A percentile compares a stretch with the other conserved stretches of the same genome.
These are phyloP conservation scores for Ceratotherium simum DNA, from an alignment of 2,113 vertebrate genomes.

Conservation along the genomic window DNA sequence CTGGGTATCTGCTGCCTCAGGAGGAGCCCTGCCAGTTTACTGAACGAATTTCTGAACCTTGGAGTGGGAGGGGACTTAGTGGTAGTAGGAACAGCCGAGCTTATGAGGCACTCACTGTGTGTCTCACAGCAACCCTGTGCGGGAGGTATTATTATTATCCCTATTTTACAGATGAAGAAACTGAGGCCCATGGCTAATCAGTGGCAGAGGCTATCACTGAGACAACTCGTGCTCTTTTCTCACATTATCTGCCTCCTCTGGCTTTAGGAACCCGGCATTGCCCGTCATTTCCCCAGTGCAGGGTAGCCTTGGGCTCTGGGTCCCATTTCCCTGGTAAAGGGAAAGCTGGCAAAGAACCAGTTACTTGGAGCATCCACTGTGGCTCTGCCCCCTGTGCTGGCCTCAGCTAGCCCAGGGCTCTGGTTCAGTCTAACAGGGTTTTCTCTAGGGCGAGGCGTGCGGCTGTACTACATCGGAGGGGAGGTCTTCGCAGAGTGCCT, in stretches of 20 bases:
- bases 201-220: not conserved
- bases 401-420: not conserved
- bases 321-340: not conserved
- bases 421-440: not conserved
- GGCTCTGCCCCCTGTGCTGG: not conserved
- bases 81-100: not conserved
- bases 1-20: not conserved
- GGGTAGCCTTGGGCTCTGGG: not conserved
- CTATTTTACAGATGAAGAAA: not conserved
- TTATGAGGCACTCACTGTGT: not conserved
- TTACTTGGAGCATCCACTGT: fast-evolving
- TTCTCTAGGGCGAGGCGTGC: conserved; percentile 93
- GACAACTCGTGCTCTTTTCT: too few species aligned
- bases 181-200: not conserved
- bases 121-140: not conserved
- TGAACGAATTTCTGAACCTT: not conserved
- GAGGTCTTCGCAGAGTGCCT: conserved; percentile 99
- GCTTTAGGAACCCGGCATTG: not conserved
- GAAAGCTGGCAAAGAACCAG: not conserved
- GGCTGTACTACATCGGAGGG: conserved; percentile 98
- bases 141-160: fast-evolving
- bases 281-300: not conserved
- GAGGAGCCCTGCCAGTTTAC: not conserved
- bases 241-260: fast-evolving
- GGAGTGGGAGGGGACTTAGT: too few species aligned